Evolutionary conservation across 2,113 vertebrate species (phyloP).

Genomic region (Lethenteron reissneri): DNA sequence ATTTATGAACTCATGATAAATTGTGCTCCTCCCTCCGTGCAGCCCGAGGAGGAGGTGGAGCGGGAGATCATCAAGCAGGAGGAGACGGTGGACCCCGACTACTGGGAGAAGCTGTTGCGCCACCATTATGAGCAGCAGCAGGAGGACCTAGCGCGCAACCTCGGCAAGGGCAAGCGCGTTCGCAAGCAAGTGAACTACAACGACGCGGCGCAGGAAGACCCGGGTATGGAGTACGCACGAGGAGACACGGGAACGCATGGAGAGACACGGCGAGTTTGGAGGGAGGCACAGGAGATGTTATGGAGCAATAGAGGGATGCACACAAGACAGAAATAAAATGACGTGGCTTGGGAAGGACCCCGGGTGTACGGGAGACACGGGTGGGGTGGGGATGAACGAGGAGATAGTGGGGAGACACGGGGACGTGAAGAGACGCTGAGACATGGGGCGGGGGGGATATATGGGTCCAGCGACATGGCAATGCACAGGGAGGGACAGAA

Average conservation of each 20-base stretch:
- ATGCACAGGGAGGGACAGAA: too few species aligned
- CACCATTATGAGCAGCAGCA: conserved; percentile 98
- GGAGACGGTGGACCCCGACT: conserved; percentile 92
- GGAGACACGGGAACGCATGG: not conserved
- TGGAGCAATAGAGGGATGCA: too few species aligned
- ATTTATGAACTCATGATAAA: not conserved
- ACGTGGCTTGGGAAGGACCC: too few species aligned
- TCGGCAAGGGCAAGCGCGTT: conserved; percentile 84
- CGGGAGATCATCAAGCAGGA: conserved; percentile 97
- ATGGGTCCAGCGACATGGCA: too few species aligned
- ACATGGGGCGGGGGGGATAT: too few species aligned
- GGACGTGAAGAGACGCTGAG: too few species aligned
- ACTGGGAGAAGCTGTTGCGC: conserved; percentile 88
- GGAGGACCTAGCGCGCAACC: conserved; percentile 74
- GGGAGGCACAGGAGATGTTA: not conserved
- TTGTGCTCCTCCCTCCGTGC: conserved; percentile 1
- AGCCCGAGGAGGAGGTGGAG: conserved; percentile 80
- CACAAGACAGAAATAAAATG: too few species aligned
- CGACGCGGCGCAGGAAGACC: conserved; percentile 83
- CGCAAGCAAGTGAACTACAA: conserved; percentile 99
- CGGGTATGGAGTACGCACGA: conserved; percentile 35
- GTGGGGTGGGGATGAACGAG: too few species aligned
- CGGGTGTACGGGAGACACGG: too few species aligned
- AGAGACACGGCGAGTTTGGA: conserved; percentile 2
- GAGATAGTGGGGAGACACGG: too few species aligned